Evolutionary conservation across 35 echinoderm and acorn worm genomes (phyloP).

Genomic region (Eucidaris tribuloides): DNA sequence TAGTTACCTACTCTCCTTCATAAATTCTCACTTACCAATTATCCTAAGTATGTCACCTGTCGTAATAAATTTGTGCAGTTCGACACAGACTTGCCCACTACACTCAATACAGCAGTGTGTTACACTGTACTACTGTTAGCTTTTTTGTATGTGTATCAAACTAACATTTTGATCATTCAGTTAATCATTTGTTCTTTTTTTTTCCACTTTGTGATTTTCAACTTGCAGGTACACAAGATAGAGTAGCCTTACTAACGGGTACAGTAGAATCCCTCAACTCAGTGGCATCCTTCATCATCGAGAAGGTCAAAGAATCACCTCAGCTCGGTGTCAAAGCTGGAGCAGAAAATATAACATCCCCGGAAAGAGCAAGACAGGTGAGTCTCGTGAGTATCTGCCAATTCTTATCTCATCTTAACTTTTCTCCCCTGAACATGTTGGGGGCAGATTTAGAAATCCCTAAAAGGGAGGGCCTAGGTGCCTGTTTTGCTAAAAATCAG

Average conservation of each 20-base stretch:
- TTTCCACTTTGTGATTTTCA: slow-evolving; percentile 12
- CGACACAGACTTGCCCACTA: not conserved
- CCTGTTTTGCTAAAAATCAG: too few species aligned
- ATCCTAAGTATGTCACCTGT: not conserved
- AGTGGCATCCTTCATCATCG: slow-evolving; percentile 78
- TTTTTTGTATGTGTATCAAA: not conserved
- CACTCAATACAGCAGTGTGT: not conserved
- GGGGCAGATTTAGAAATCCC: too few species aligned
- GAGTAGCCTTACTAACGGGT: slow-evolving; percentile 89
- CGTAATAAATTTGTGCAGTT: not conserved
- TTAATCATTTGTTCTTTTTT: not conserved
- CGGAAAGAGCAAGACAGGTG: slow-evolving; percentile 98
- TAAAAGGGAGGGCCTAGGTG: too few species aligned
- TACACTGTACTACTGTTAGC: not conserved
- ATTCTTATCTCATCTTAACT: too few species aligned
- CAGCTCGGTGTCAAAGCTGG: slow-evolving; percentile 87
- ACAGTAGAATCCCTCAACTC: slow-evolving; percentile 87
- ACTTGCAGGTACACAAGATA: slow-evolving; percentile 85
- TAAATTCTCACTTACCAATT: too few species aligned
- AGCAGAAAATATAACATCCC: slow-evolving; percentile 73
- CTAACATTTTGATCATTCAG: not conserved
- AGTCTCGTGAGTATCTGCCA: too few species aligned
- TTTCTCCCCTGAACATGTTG: too few species aligned
- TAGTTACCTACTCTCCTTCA: too few species aligned
- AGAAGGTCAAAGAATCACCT: slow-evolving; percentile 97